Percentiles rank a stretch among this genome's conserved stretches.
phyloP scores from a whole-genome alignment of 2,113 vertebrate genomes.

The Perca schrenkii region DNA sequence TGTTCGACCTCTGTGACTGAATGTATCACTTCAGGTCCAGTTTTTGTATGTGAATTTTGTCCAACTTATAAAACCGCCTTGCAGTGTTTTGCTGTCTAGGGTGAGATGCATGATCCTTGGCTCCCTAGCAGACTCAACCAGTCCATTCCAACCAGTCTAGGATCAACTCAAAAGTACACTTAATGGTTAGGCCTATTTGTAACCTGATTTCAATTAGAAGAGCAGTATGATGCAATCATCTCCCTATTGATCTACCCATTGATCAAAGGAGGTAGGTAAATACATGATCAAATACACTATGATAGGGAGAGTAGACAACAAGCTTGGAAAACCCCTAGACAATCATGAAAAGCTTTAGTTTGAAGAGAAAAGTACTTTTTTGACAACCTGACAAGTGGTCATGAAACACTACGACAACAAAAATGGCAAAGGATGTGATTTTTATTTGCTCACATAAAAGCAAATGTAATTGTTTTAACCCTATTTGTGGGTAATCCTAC shows the following conservation, averaged over 20 bases:
- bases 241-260: background rate
- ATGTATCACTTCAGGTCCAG: conserved; percentile 62
- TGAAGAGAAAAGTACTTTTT: background rate
- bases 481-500: conserved; percentile 16
- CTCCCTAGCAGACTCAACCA: background rate
- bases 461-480: conserved; percentile 24
- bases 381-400: conserved; percentile 22
- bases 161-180: background rate
- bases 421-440: conserved; percentile 8
- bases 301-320: background rate
- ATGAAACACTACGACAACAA: conserved; percentile 29
- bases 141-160: conserved; percentile 20
- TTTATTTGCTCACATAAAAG: conserved; percentile 37
- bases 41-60: conserved; percentile 60
- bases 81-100: conserved; percentile 17
- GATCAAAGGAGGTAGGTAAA: background rate
- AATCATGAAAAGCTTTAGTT: conserved; percentile 59
- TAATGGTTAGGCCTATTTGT: background rate
- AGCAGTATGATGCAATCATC: background rate
- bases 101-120: background rate
- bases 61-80: conserved; percentile 52
- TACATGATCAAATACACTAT: background rate
- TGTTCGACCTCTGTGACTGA: conserved; percentile 45
- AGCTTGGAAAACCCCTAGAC: conserved; percentile 39
- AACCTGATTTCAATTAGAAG: background rate